Evolutionary conservation across 2,113 vertebrate species (phyloP).

Genomic region (Colistium nudipinnis): DNA sequence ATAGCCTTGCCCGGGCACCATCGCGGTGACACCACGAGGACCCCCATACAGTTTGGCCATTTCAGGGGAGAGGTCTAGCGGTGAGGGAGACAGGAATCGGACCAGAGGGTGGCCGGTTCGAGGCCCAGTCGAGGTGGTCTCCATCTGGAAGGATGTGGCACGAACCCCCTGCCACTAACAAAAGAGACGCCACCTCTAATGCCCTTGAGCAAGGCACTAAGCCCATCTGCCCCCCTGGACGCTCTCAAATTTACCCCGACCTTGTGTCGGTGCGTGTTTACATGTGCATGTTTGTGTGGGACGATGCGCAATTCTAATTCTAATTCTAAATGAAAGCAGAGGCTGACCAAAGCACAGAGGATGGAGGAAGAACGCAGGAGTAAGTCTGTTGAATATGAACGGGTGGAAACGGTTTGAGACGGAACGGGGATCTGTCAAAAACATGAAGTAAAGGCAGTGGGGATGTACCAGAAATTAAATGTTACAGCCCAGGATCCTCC

Average conservation of each 20-base stretch:
- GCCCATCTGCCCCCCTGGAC: too few species aligned
- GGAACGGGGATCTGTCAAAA: constrained; percentile 29
- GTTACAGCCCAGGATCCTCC: constrained; percentile 30
- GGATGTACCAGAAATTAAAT: constrained; percentile 48
- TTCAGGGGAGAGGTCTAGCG: background rate
- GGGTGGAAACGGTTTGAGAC: constrained; percentile 54
- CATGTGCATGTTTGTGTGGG: too few species aligned
- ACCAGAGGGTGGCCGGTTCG: too few species aligned
- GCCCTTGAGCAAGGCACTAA: too few species aligned
- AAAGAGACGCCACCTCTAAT: too few species aligned
- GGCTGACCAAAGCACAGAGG: background rate
- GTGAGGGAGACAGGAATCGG: background rate
- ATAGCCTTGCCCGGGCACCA: constrained; percentile 58
- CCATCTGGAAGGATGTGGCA: too few species aligned
- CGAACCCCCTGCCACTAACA: too few species aligned
- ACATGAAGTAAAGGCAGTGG: constrained; percentile 38
- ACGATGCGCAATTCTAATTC: too few species aligned
- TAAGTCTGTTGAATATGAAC: constrained; percentile 45
- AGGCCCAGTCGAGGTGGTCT: too few species aligned
- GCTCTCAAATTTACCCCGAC: too few species aligned
- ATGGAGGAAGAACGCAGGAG: background rate
- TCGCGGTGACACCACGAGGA: constrained; percentile 31
- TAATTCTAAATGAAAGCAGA: too few species aligned
- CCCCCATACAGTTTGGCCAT: constrained; percentile 14
- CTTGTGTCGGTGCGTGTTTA: too few species aligned